These are phyloP conservation scores for Copidosoma aretas DNA, from an alignment of 2,888 invertebrate species.

Conservation along the genomic window DNA sequence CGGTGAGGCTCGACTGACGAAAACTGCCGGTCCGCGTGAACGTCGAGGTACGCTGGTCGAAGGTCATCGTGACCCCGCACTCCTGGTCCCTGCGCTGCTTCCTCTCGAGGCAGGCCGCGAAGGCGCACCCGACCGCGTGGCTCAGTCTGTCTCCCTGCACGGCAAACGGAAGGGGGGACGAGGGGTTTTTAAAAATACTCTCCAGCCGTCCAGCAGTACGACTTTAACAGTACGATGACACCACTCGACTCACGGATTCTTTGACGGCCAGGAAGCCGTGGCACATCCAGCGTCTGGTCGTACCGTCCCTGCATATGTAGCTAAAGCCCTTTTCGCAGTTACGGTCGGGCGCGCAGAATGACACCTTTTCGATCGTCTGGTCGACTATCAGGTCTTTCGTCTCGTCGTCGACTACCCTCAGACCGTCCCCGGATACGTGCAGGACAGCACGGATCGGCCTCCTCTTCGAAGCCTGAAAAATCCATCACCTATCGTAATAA, in stretches of 20 bases:
- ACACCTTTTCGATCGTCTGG: conserved; percentile 99
- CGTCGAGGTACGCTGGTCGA: conserved; percentile 86
- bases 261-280: conserved; percentile 97
- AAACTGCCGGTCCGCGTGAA: conserved; percentile 95
- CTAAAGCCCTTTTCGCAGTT: conserved; percentile 98
- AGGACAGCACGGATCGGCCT: conserved; percentile 88
- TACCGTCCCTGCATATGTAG: conserved; percentile 98
- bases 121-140: conserved; percentile 99
- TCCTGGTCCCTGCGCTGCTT: conserved; percentile 98
- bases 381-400: conserved; percentile 98
- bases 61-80: conserved; percentile 91
- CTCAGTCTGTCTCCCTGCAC: conserved; percentile 91
- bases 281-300: conserved; percentile 99
- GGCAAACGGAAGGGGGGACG: background rate
- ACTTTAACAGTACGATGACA: no score
- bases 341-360: conserved; percentile 99
- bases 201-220: conserved; percentile 8
- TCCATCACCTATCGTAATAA: no score
- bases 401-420: conserved; percentile 97
- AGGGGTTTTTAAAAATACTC: background rate
- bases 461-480: conserved; percentile 80
- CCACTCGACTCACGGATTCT: conserved; percentile 73
- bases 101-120: conserved; percentile 96
- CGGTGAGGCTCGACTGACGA: conserved; percentile 82
- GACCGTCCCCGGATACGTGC: conserved; percentile 92